Evolutionary conservation across 2,113 vertebrate species (phyloP), one percentile per base, ranked within the genome.

Genomic region (Odocoileus hemionus): DNA sequence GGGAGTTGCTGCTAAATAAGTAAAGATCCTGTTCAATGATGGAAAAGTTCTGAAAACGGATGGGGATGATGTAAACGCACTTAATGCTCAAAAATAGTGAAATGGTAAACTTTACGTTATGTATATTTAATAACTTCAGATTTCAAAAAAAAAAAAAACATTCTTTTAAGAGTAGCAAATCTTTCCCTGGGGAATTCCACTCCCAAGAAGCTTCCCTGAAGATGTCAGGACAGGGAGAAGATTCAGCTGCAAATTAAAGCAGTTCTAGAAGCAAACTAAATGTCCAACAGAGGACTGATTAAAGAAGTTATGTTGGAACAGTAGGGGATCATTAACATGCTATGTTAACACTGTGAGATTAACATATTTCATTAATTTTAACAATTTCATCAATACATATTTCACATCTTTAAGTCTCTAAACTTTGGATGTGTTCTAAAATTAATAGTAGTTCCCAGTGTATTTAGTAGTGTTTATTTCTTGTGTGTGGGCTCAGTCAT

Each of bases 201-300:
- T 89, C 89, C 52, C 74, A 60, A 89, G 36, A 90, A 83, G 45
- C 61, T 47, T 86, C 39, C 39, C 93, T 86, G 28, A 43, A 83
- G 33, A 58, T 58, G 67, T 86, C 33, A 92, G 64, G 15, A 89
- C 23, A 8, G 26, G n/a, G 11, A 86, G 76, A 93, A 86, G 19
- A 60, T 76, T 90, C 60, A 80, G 30, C 36, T 76, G 93, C 30
- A 96, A 94, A 89, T 30, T 93, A 93, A 97, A 87, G 17, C 28
- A 78, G 25, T 50, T 70, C 60, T 64, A n/a, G 39, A 96, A 97
- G 79, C 79, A 89, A 83, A 52, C 58, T 30, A 92, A 89, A 89
- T 55, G 36, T 45, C n/a, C 52, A 85, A 58, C 36, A 92, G 47
- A 95, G 15, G 13, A 89, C 47, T 92, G 10, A 84, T 47, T 82